A percentile compares a stretch with the other conserved stretches of the same genome.
These are phyloP conservation scores for Eulemur albifrons DNA, from an alignment of 2,797 vertebrate genomes.

Conservation along the genomic window DNA sequence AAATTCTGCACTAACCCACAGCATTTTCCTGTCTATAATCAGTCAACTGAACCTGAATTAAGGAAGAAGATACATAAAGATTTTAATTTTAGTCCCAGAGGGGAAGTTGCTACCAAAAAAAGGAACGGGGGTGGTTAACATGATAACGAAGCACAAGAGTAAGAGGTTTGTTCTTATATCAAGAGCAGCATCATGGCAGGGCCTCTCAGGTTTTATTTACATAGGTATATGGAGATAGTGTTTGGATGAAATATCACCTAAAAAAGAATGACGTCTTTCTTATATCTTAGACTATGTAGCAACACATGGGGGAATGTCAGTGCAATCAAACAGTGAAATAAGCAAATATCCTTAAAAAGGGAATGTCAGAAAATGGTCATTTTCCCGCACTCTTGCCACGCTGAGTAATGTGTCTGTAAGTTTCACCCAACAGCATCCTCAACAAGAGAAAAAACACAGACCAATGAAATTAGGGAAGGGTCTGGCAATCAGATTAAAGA, in stretches of 20 bases:
- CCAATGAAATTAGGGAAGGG: slow-evolving; percentile 36
- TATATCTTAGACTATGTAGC: background rate
- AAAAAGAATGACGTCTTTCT: slow-evolving; percentile 15
- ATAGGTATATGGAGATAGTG: background rate
- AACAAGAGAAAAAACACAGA: slow-evolving; percentile 38
- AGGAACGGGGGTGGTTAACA: background rate
- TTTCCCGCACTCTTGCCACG: background rate
- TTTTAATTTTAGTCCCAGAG: background rate
- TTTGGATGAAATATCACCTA: background rate
- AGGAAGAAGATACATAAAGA: background rate
- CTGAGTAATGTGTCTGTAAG: background rate
- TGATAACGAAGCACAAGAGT: background rate
- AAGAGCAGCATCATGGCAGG: background rate
- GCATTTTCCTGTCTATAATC: background rate
- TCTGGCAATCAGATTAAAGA: slow-evolving; percentile 47
- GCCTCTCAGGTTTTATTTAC: background rate
- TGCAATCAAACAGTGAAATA: background rate
- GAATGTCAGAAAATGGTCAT: slow-evolving; percentile 3
- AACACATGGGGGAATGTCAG: background rate
- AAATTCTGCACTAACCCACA: background rate
- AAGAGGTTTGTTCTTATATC: background rate
- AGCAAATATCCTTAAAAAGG: background rate
- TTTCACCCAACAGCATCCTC: slow-evolving; percentile 17
- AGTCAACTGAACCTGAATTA: background rate
- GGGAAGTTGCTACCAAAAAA: background rate